Evolutionary conservation across 2,113 vertebrate species (phyloP).

Genomic region (Ictalurus furcatus): DNA sequence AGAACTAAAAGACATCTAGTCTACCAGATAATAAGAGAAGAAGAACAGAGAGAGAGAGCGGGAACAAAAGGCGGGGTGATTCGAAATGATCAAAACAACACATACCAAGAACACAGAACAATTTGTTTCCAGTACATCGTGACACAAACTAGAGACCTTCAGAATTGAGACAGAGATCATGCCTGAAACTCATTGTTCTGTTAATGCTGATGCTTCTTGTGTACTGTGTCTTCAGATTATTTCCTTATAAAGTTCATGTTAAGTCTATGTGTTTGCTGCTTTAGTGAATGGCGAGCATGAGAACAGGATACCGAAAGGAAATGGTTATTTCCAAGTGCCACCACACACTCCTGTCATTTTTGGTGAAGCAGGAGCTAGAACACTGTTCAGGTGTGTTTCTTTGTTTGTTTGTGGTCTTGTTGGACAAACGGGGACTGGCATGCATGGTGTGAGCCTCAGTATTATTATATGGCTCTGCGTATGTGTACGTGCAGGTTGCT

Average conservation of each 20-base stretch:
- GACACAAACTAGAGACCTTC: too few relatives aligned
- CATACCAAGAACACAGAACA: too few relatives aligned
- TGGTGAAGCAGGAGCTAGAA: slow-evolving; percentile 94
- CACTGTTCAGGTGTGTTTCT: slow-evolving; percentile 85
- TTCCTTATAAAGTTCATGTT: not conserved
- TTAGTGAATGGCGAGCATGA: slow-evolving; percentile 95
- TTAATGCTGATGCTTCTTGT: not conserved
- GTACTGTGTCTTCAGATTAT: not conserved
- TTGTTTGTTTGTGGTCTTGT: not conserved
- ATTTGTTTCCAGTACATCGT: too few relatives aligned
- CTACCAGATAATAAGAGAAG: too few relatives aligned
- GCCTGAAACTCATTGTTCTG: not conserved
- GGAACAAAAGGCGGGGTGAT: too few relatives aligned
- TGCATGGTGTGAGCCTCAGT: not conserved
- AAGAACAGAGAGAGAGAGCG: too few relatives aligned
- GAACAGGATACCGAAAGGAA: slow-evolving; percentile 93
- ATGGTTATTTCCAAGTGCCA: slow-evolving; percentile 97
- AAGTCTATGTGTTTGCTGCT: not conserved
- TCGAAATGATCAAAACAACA: too few relatives aligned
- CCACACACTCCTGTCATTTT: slow-evolving; percentile 98
- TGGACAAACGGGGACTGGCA: not conserved
- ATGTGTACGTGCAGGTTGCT: slow-evolving; percentile 78
- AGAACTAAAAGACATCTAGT: too few relatives aligned
- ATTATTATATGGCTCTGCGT: not conserved
- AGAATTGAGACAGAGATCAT: too few relatives aligned